Conservation (phyloP, 2,797 vertebrate species). For the Poecilia velifera region DNA sequence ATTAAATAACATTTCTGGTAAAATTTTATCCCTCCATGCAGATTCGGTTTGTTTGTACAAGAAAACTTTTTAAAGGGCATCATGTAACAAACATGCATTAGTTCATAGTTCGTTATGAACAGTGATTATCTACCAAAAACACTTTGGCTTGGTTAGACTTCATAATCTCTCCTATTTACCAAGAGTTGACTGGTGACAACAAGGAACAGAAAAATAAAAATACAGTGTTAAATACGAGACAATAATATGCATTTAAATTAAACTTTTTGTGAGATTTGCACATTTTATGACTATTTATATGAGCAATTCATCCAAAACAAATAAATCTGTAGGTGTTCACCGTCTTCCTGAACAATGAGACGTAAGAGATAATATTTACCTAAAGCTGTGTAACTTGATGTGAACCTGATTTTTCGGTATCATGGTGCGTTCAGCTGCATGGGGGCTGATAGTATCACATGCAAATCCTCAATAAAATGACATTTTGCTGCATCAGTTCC, state of each 20-base stretch:
- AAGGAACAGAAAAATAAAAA: neutral
- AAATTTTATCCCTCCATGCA: neutral
- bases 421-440: neutral
- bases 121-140: neutral
- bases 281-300: neutral
- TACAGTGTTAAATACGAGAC: neutral
- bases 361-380: neutral
- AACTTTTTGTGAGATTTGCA: neutral
- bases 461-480: neutral
- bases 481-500: neutral
- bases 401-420: neutral
- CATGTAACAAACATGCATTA: neutral
- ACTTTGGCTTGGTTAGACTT: neutral
- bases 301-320: neutral
- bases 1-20: neutral
- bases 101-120: neutral
- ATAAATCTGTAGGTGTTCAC: neutral
- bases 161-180: neutral
- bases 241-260: neutral
- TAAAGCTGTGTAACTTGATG: neutral
- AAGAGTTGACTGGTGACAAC: neutral
- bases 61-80: neutral
- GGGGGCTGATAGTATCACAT: neutral
- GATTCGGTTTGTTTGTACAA: neutral
- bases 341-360: neutral